Conservation (phyloP, 2,113 vertebrate genomes). For the Zosterops pallidus region DNA sequence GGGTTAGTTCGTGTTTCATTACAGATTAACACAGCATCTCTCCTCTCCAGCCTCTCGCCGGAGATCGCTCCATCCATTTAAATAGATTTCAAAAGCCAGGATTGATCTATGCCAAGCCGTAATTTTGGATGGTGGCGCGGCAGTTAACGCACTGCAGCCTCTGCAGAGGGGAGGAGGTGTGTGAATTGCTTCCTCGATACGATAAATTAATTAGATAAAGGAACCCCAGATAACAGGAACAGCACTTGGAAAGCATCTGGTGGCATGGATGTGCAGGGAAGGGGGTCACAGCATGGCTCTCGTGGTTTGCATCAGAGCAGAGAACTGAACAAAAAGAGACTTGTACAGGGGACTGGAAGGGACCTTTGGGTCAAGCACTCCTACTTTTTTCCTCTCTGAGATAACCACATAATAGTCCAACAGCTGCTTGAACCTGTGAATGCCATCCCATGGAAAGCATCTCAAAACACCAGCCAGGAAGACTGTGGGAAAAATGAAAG, state of each 20-base stretch:
- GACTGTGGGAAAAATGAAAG: not conserved
- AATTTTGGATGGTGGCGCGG: not conserved
- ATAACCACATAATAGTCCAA: not conserved
- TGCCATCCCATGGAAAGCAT: not conserved
- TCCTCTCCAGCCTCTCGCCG: not conserved
- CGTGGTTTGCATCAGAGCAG: not conserved
- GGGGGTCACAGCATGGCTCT: not conserved
- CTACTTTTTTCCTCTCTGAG: not conserved
- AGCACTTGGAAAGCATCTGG: not conserved
- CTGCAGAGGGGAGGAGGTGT: not conserved
- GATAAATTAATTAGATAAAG: constrained; percentile 44
- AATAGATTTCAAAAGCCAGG: constrained; percentile 40
- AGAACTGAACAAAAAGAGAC: not conserved
- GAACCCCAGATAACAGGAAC: not conserved
- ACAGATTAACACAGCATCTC: constrained; percentile 60
- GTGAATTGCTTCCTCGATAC: not conserved
- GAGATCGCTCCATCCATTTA: constrained; percentile 40
- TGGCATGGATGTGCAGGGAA: not conserved
- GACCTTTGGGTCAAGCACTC: not conserved
- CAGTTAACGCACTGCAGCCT: constrained; percentile 2
- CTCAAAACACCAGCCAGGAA: not conserved
- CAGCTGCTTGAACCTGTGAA: not conserved
- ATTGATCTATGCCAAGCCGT: constrained; percentile 16
- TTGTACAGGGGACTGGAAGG: not conserved
- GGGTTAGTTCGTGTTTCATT: constrained; percentile 53